Evolutionary conservation across 2,797 vertebrate species (phyloP).

Genomic region (Triplophysa bombifrons): DNA sequence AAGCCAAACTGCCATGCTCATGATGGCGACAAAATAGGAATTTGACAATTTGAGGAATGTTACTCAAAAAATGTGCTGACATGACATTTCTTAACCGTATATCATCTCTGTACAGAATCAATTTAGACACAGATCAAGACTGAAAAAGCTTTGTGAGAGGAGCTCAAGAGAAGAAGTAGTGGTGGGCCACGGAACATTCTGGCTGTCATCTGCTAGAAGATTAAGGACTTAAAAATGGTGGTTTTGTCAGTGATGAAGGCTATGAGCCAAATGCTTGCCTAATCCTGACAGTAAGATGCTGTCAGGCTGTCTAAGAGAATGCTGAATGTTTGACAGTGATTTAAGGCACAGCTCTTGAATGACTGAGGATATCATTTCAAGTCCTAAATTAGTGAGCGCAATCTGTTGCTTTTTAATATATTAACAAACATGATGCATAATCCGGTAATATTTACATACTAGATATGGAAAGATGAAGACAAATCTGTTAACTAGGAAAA

Average conservation of each 20-base stretch:
- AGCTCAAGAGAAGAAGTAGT: slow-evolving; percentile 40
- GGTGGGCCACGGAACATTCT: slow-evolving; percentile 51
- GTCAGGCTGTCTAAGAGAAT: slow-evolving; percentile 66
- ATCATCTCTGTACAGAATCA: slow-evolving; percentile 59
- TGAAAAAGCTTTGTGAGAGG: slow-evolving; percentile 46
- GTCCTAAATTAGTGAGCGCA: slow-evolving; percentile 14
- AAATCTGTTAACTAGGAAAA: background rate
- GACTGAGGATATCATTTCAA: slow-evolving; percentile 31
- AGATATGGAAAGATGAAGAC: background rate
- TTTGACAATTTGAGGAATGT: slow-evolving; percentile 55
- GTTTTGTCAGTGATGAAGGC: slow-evolving; percentile 72
- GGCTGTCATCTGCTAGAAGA: slow-evolving; percentile 60
- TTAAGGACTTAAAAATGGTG: slow-evolving; percentile 71
- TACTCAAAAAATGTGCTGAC: slow-evolving; percentile 60
- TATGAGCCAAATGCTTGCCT: slow-evolving; percentile 67
- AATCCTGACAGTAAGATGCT: slow-evolving; percentile 74
- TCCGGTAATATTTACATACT: background rate
- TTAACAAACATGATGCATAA: slow-evolving; percentile 5
- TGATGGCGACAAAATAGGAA: slow-evolving; percentile 51
- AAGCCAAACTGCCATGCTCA: slow-evolving; percentile 51
- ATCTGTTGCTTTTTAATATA: slow-evolving; percentile 36
- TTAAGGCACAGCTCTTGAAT: slow-evolving; percentile 61
- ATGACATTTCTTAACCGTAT: slow-evolving; percentile 59
- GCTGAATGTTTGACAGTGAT: slow-evolving; percentile 50
- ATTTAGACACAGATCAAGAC: slow-evolving; percentile 55